Conservation (phyloP, 2,113 vertebrate genomes). For the Drymodes brunneopygia region DNA sequence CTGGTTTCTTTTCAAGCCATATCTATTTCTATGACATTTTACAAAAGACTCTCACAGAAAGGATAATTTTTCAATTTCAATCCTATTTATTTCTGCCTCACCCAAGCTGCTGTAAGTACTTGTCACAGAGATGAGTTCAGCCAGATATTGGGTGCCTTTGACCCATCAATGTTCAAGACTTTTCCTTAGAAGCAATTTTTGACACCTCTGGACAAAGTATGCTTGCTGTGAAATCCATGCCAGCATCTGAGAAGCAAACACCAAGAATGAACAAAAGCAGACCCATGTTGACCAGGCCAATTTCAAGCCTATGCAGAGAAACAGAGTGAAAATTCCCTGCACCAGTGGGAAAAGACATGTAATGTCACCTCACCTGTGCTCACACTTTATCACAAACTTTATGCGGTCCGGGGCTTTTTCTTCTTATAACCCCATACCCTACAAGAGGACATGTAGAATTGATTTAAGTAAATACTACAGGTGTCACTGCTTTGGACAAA, state of each 20-base stretch:
- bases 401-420: background rate
- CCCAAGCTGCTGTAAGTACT: background rate
- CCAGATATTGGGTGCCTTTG: background rate
- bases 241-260: background rate
- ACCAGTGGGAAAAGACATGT: background rate
- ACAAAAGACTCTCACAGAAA: background rate
- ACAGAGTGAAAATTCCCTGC: background rate
- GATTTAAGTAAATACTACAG: background rate
- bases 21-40: background rate
- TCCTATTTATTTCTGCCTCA: background rate
- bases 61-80: background rate
- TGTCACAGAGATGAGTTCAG: background rate
- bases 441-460: background rate
- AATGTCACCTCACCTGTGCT: background rate
- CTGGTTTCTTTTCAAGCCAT: background rate
- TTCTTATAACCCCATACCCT: background rate
- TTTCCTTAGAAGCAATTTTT: background rate
- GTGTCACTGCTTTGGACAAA: background rate
- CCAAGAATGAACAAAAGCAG: background rate
- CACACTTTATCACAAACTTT: background rate
- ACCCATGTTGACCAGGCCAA: background rate
- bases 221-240: background rate
- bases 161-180: background rate
- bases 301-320: background rate
- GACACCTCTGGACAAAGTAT: background rate